Evolutionary conservation across 2,797 vertebrate species (phyloP), one percentile per base, ranked within the genome.

Genomic region (Chaenodraco wilsoni): DNA sequence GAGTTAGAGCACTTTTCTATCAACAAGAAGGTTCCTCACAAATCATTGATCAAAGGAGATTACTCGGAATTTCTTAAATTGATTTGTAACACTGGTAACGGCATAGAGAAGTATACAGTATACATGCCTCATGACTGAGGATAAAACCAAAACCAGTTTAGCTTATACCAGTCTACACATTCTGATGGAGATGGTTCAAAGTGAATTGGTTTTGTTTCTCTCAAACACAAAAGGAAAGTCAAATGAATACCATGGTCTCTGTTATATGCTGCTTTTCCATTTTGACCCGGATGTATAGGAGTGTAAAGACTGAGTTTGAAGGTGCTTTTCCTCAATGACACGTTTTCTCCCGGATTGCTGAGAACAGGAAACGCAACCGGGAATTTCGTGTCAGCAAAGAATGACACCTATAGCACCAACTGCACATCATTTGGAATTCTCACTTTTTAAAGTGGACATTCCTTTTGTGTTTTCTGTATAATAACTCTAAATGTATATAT

Each of bases 331-430:
- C 94, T 95, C 91, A 97, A 98, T 99, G 97, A 99, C 97, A 99
- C 97, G 97, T 97, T 98, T 97, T 98, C 96, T 98, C 98, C 96
- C 96, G 96, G 96, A 97, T 97, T 96, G 97, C 96, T 43, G 93
- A 86, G 83, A 58, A 88, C 66, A 72, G 69, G 31, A 76, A 93
- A 85, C 76, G 96, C 95, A 97, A 96, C 96, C 96, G 96, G 97
- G 97, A 96, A 96, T 95, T 93, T 95, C 96, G 96, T 98, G 96
- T 98, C 97, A 96, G 94, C 92, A 95, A 97, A 92, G 95, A 96
- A 95, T 82, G 66, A 95, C 92, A 33, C 94, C 72, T 0, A 76
- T 51, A 61, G 21, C 12, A 1, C n/a, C 27, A 16, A 13, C 15
- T 1, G 43, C 4, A 1, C 1, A 48, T 69, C 1, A 15, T 48